phyloP scores from a whole-genome alignment of 1,140 invertebrate species.

The Helicoverpa armigera region DNA sequence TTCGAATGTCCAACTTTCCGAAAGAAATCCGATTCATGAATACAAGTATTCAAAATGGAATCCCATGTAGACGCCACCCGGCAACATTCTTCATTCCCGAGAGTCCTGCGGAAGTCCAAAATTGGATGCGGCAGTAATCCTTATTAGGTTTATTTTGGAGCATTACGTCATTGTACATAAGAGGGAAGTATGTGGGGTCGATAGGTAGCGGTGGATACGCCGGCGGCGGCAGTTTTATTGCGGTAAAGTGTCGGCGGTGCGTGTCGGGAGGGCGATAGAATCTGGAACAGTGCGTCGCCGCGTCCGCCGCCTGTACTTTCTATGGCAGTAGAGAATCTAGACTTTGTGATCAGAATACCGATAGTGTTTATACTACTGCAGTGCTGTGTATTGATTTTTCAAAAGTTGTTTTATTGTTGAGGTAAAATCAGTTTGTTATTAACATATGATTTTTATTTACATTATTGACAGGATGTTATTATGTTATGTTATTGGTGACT shows the following conservation, averaged over 20 bases:
- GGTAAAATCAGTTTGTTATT: neutral
- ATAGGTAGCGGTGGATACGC: conserved; percentile 53
- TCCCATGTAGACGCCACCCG: neutral
- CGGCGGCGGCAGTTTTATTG: conserved; percentile 51
- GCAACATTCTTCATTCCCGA: conserved; percentile 17
- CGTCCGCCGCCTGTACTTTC: conserved; percentile 57
- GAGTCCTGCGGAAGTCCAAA: conserved; percentile 64
- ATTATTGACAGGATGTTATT: conserved; percentile 1
- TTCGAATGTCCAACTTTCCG: conserved; percentile 53
- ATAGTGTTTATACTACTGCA: conserved; percentile 56
- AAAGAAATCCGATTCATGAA: conserved; percentile 35
- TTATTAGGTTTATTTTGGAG: conserved; percentile 84
- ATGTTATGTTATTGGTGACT: neutral
- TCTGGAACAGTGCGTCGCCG: conserved; percentile 57
- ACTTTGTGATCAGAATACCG: conserved; percentile 50
- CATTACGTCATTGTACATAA: conserved; percentile 83
- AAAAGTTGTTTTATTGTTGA: conserved; percentile 6
- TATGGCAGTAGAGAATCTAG: conserved; percentile 54
- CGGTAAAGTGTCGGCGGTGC: conserved; percentile 57
- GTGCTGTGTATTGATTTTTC: conserved; percentile 63
- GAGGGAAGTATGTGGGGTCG: conserved; percentile 64
- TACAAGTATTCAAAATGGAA: conserved; percentile 42
- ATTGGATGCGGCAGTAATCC: conserved; percentile 68
- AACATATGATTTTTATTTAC: conserved; percentile 5
- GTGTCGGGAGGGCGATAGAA: conserved; percentile 53